Evolutionary conservation across 1,140 invertebrate genomes (phyloP), one percentile per base, ranked within the genome.

Genomic region (Tachypleus tridentatus): DNA sequence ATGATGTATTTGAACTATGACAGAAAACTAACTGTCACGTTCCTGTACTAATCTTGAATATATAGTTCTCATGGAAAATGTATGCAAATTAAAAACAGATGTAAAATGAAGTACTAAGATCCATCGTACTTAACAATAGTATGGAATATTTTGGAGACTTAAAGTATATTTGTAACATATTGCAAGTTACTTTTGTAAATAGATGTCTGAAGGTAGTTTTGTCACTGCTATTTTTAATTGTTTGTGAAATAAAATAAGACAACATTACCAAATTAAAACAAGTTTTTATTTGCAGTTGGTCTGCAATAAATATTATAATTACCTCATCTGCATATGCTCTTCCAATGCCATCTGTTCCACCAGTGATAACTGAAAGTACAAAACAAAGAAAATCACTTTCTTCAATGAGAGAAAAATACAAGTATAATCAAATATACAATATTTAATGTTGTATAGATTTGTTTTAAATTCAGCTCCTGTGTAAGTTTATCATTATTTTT

Each of bases 341-440:
- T n/a, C 93, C 93, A 71, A 96, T 85, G 6, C 93, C 93, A 81
- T 95, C 91, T 4, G 93, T 95, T 1, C 88, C 85, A 50, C 93
- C 93, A 51, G 93, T 96, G 0, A 95, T 79, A 64, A 96, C 88
- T 67, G 51, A 50, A 60, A 29, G 29, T 29, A 29, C 29, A 29
- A 29, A 29, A 29, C 29, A 29, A 29, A 29, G 29, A 29, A 29
- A 29, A 29, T 29, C 0, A 29, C 29, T 29, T 29, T 29, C 29
- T 29, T 29, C 29, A 29, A 29, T 29, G 29, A 29, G 29, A 29
- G 29, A 29, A 29, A 29, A 29, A 29, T 29, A 29, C 2, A 29
- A 29, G 50, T n/a, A 51, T 4, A 61, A 3, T 48, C 10, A 48
- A 47, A 59, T 58, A 11, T 29, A 11, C 47, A 7, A 9, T 58